These are phyloP conservation scores for Oreochromis tanganicae DNA, from an alignment of 2,113 vertebrate genomes.

Conservation along the genomic window DNA sequence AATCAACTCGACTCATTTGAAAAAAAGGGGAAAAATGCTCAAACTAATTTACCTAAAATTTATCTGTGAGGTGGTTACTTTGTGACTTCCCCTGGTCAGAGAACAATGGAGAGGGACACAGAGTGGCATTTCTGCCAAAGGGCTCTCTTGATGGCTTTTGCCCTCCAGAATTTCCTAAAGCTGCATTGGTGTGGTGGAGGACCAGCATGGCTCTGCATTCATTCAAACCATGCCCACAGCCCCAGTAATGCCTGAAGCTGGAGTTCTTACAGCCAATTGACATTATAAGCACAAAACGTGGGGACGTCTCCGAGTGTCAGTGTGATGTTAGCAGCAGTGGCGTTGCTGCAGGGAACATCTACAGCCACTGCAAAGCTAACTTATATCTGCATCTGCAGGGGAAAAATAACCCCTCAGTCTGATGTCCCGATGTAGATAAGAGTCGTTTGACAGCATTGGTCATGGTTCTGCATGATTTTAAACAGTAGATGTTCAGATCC, in stretches of 20 bases:
- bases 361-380: background rate
- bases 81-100: background rate
- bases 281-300: background rate
- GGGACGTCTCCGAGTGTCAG: background rate
- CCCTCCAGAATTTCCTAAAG: background rate
- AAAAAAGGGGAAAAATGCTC: background rate
- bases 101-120: background rate
- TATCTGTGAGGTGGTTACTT: background rate
- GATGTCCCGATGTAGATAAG: rapidly evolving
- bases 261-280: background rate
- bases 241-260: background rate
- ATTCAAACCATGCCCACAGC: background rate
- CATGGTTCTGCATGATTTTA: background rate
- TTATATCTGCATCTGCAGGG: background rate
- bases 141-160: background rate
- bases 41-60: background rate
- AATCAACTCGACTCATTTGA: rapidly evolving
- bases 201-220: background rate
- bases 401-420: background rate
- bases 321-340: background rate
- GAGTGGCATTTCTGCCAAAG: background rate
- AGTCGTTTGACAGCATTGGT: background rate
- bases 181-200: background rate
- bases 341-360: background rate
- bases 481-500: background rate